Evolutionary conservation across 2,797 vertebrate genomes (phyloP).

Genomic region (Acropternis orthonyx): DNA sequence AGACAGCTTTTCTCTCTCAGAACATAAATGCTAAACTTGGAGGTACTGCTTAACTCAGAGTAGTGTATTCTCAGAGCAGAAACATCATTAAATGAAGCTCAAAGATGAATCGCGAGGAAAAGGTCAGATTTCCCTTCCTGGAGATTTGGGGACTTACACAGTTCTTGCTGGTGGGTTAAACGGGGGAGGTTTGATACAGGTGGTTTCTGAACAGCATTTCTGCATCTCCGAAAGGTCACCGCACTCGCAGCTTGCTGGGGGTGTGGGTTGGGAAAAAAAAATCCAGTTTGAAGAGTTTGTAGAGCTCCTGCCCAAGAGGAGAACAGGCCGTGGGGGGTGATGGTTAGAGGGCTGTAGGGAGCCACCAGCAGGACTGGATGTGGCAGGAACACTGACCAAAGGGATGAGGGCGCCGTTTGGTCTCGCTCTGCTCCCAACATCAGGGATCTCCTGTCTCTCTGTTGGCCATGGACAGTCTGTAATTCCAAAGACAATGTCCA

Average conservation of each 20-base stretch:
- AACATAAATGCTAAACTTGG: background rate
- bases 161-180: background rate
- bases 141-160: background rate
- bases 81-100: background rate
- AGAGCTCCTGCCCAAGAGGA: background rate
- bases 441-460: background rate
- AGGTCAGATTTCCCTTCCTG: background rate
- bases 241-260: background rate
- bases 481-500: background rate
- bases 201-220: background rate
- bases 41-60: background rate
- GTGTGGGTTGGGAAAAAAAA: background rate
- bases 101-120: background rate
- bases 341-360: background rate
- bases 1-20: background rate
- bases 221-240: background rate
- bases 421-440: rapidly evolving
- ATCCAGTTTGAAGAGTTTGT: background rate
- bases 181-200: background rate
- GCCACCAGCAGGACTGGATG: background rate
- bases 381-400: background rate
- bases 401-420: background rate
- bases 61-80: background rate
- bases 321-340: background rate
- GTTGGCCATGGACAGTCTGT: background rate